Evolutionary conservation across 35 echinoderm and acorn worm genomes (phyloP).

Genomic region (Apostichopus japonicus): DNA sequence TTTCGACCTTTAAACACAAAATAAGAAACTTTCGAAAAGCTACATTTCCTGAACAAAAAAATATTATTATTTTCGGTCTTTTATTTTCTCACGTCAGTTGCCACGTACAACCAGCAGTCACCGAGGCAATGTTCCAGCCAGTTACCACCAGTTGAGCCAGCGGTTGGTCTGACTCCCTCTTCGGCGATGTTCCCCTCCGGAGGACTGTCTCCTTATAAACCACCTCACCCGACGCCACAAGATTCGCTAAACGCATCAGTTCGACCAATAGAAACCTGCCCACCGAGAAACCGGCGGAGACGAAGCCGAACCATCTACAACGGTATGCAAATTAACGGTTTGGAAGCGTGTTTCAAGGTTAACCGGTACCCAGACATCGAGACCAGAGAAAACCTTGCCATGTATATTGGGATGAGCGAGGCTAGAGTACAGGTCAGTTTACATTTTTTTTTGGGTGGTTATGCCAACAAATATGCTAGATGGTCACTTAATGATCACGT

Average conservation of each 20-base stretch:
- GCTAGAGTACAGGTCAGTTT: conserved; percentile 85
- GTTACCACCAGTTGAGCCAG: neutral
- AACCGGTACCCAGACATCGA: conserved; percentile 84
- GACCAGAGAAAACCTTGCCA: conserved; percentile 68
- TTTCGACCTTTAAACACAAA: no score
- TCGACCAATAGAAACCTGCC: neutral
- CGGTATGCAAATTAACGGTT: conserved; percentile 50
- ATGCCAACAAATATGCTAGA: no score
- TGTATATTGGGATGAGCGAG: conserved; percentile 71
- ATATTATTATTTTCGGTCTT: no score
- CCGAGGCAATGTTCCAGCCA: neutral
- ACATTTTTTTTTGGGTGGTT: neutral
- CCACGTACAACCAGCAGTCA: no score
- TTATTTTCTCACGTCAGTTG: no score
- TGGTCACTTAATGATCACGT: no score
- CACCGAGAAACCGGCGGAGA: conserved; percentile 65
- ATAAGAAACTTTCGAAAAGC: no score
- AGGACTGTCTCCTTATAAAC: conserved; percentile 38
- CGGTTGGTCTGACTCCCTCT: neutral
- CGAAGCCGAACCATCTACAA: conserved; percentile 80
- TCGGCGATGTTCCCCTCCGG: neutral
- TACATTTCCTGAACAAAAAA: no score
- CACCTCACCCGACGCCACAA: conserved; percentile 46
- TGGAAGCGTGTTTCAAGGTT: conserved; percentile 67
- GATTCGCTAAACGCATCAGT: conserved; percentile 35